Conservation (phyloP, 2,888 invertebrate genomes). For the Boloria selene region DNA sequence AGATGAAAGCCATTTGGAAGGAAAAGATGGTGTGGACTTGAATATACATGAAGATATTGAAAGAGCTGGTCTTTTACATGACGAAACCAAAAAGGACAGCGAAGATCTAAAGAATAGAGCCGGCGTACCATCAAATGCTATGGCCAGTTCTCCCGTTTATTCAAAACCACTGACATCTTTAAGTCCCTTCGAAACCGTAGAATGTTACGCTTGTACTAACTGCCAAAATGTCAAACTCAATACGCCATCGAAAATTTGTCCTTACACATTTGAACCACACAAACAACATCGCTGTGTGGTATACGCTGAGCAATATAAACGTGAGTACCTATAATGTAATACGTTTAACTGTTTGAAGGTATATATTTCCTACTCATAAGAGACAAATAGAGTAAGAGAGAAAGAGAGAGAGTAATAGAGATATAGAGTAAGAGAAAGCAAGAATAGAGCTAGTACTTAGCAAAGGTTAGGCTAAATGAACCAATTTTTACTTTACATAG, state of each 20-base stretch:
- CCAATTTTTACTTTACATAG: too few species aligned
- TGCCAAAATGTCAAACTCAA: conserved; percentile 50
- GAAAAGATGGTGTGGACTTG: neutral
- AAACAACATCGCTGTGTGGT: conserved; percentile 58
- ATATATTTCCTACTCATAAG: too few species aligned
- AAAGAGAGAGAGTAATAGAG: too few species aligned
- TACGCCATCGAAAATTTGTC: conserved; percentile 55
- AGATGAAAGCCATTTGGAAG: conserved; percentile 11
- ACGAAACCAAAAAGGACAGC: neutral
- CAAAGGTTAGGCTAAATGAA: too few species aligned
- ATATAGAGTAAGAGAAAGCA: too few species aligned
- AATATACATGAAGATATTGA: neutral
- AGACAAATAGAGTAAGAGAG: too few species aligned
- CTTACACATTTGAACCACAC: conserved; percentile 46
- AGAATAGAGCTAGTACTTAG: too few species aligned
- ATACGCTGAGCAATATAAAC: conserved; percentile 59
- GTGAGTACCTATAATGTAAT: conserved; percentile 48
- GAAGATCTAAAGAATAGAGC: neutral
- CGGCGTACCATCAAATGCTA: neutral
- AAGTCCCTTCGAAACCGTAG: conserved; percentile 26
- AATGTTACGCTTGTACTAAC: conserved; percentile 61
- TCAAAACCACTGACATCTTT: conserved; percentile 18
- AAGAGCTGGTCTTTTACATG: neutral
- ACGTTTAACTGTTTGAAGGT: too few species aligned
- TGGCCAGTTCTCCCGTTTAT: neutral